Evolutionary conservation across 2,113 vertebrate species (phyloP).

Genomic region (Acanthochromis polyacanthus): DNA sequence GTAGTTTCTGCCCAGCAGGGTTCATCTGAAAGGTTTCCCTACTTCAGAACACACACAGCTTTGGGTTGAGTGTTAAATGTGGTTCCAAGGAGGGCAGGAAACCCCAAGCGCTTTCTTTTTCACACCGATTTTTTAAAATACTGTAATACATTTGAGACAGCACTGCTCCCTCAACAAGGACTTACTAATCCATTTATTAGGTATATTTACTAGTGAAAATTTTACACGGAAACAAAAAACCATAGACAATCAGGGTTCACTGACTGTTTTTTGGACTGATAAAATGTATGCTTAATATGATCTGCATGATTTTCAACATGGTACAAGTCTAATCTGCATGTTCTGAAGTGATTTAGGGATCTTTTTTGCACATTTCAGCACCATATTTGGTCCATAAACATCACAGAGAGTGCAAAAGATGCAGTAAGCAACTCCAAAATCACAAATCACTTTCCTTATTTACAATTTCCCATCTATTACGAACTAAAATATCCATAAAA

Average conservation of each 20-base stretch:
- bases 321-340: too few species aligned
- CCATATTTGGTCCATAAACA: too few species aligned
- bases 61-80: not conserved
- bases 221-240: not conserved
- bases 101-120: not conserved
- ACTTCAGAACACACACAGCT: not conserved
- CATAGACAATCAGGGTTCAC: not conserved
- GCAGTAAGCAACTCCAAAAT: too few species aligned
- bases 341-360: too few species aligned
- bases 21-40: not conserved
- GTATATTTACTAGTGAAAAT: not conserved
- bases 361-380: too few species aligned
- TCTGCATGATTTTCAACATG: too few species aligned
- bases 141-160: not conserved
- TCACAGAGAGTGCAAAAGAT: too few species aligned
- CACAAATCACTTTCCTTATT: too few species aligned
- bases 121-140: not conserved
- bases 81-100: not conserved
- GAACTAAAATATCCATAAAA: too few species aligned
- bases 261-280: not conserved
- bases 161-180: not conserved
- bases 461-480: too few species aligned
- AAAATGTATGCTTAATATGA: slow-evolving; percentile 5
- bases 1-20: not conserved
- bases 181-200: not conserved